These are phyloP conservation scores for Hirtodrosophila duncani DNA, from an alignment of 2,888 invertebrate species.

Conservation along the genomic window DNA sequence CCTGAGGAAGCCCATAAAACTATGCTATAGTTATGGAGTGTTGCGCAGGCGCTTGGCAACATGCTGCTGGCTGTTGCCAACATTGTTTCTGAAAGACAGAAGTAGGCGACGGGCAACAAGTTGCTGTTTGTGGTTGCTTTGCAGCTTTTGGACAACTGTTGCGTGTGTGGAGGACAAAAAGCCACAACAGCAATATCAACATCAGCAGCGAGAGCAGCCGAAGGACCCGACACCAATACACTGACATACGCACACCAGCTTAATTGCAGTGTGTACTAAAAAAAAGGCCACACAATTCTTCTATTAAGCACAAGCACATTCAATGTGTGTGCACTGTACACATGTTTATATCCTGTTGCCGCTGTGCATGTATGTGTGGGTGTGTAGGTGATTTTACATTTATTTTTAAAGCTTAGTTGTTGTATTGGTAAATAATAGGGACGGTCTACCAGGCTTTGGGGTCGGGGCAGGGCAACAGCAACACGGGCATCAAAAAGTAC, in stretches of 20 bases:
- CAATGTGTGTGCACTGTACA: constrained; percentile 37
- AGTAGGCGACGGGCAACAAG: constrained; percentile 20
- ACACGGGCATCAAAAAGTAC: constrained; percentile 44
- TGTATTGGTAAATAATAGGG: constrained; percentile 63
- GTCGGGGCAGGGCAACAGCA: not conserved
- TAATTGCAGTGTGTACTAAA: constrained; percentile 44
- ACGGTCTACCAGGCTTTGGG: constrained; percentile 23
- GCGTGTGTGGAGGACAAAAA: constrained; percentile 38
- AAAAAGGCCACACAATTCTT: constrained; percentile 61
- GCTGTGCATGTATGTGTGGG: not conserved
- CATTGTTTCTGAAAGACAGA: not conserved
- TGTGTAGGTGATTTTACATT: constrained; percentile 32
- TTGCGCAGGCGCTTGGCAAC: constrained; percentile 15
- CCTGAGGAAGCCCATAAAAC: too few relatives aligned
- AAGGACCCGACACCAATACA: constrained; percentile 6
- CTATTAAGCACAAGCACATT: constrained; percentile 50
- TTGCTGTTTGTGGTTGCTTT: too few relatives aligned
- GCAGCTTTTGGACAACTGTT: constrained; percentile 53
- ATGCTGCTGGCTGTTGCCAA: constrained; percentile 21
- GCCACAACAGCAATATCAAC: too few relatives aligned
- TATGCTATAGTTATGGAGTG: constrained; percentile 14
- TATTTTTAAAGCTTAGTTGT: constrained; percentile 48
- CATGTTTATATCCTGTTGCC: constrained; percentile 26
- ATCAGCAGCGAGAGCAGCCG: too few relatives aligned
- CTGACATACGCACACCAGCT: not conserved